Conservation (phyloP, 64 coral and sea anemone species). For the Montipora capricornis region DNA sequence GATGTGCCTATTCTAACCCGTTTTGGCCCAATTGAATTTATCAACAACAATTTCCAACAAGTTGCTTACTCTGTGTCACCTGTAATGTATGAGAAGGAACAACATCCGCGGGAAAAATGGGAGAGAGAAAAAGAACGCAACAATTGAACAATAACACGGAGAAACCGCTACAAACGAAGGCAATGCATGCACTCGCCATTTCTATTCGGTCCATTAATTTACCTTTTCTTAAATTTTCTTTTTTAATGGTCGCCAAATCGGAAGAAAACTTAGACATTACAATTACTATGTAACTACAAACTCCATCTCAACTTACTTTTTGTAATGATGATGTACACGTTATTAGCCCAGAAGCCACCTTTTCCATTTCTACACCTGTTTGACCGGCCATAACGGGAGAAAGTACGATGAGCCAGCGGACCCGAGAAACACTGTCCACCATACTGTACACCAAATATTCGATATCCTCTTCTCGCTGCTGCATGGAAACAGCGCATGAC, state of each 20-base stretch:
- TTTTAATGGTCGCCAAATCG: too few relatives aligned
- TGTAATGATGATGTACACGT: slow-evolving; percentile 52
- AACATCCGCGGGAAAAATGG: too few relatives aligned
- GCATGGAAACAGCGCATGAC: slow-evolving; percentile 54
- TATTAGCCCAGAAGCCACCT: slow-evolving; percentile 54
- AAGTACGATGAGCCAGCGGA: slow-evolving; percentile 53
- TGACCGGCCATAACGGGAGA: slow-evolving; percentile 20
- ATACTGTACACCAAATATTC: slow-evolving; percentile 69
- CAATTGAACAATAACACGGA: neutral
- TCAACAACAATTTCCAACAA: too few relatives aligned
- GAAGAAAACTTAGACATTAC: too few relatives aligned
- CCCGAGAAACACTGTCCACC: slow-evolving; percentile 79
- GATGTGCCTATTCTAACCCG: too few relatives aligned
- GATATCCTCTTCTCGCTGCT: slow-evolving; percentile 47
- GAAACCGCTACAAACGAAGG: neutral
- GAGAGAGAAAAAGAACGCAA: neutral
- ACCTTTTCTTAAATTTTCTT: neutral
- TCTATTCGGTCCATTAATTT: too few relatives aligned
- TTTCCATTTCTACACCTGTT: slow-evolving; percentile 50
- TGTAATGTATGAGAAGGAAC: too few relatives aligned
- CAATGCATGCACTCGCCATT: too few relatives aligned
- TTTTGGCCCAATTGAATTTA: too few relatives aligned
- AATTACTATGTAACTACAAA: neutral
- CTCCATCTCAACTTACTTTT: slow-evolving; percentile 13
- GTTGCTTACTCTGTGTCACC: too few relatives aligned